A percentile compares a stretch with the other conserved stretches of the same genome.
Evolutionary conservation across 2,113 vertebrate species (phyloP).

Genomic region (Pontoporia blainvillei): DNA sequence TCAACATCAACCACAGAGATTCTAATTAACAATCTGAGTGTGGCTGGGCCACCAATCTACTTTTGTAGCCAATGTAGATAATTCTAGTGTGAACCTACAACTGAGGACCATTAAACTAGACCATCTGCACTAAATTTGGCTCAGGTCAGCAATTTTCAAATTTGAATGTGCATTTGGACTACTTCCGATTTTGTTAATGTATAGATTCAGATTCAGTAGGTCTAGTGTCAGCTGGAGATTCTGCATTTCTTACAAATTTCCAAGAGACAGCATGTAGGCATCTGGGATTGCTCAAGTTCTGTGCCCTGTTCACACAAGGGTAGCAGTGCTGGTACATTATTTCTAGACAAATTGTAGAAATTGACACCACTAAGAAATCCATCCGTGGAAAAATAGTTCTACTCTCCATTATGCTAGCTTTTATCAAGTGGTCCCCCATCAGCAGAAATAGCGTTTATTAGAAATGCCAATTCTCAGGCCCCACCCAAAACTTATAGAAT

Average conservation of each 20-base stretch:
- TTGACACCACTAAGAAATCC: not conserved
- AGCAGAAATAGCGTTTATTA: not conserved
- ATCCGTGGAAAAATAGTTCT: not conserved
- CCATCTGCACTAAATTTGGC: not conserved
- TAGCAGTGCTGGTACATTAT: not conserved
- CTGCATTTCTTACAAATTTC: not conserved
- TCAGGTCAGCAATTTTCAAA: not conserved
- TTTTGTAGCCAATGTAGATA: not conserved
- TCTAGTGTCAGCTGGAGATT: not conserved
- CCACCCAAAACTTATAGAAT: not conserved
- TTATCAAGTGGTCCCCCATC: not conserved
- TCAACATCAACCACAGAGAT: not conserved
- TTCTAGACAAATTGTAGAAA: too few species aligned
- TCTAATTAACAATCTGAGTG: not conserved
- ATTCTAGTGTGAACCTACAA: not conserved
- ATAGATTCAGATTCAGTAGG: not conserved
- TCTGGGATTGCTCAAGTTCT: not conserved
- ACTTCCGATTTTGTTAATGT: not conserved
- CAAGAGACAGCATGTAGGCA: not conserved
- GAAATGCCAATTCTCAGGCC: not conserved
- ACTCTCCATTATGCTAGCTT: too few species aligned
- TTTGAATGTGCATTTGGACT: not conserved
- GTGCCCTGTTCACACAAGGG: not conserved
- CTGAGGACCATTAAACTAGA: not conserved
- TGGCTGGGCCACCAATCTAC: not conserved